Conservation (phyloP, 2,888 invertebrate genomes). For the Trichopria drosophilae region DNA sequence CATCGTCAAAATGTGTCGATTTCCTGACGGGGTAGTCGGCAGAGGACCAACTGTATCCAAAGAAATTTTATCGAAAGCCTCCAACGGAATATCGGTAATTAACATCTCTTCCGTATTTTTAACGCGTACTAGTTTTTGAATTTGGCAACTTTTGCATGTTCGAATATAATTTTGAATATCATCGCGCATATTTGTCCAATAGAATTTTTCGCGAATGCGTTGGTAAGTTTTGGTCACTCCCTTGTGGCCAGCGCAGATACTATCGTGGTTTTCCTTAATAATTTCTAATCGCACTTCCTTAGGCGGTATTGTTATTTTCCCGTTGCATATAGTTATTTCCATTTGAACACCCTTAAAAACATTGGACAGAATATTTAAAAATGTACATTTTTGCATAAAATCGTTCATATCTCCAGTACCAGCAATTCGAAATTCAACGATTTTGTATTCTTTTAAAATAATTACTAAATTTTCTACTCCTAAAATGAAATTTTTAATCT, state of each 20-base stretch:
- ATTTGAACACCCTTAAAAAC: neutral
- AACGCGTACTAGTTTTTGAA: too few relatives aligned
- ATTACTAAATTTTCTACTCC: conserved; percentile 9
- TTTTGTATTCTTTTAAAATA: neutral
- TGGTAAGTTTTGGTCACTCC: too few relatives aligned
- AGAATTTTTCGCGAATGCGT: conserved; percentile 20
- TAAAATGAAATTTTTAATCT: too few relatives aligned
- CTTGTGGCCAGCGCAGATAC: conserved; percentile 16
- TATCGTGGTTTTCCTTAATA: conserved; percentile 27
- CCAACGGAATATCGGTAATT: conserved; percentile 30
- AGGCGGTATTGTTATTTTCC: conserved; percentile 3
- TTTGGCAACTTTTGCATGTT: too few relatives aligned
- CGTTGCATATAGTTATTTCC: conserved; percentile 9
- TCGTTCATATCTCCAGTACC: conserved; percentile 15
- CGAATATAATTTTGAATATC: too few relatives aligned
- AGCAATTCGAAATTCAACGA: conserved; percentile 14
- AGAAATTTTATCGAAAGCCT: too few relatives aligned
- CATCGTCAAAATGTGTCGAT: conserved; percentile 27
- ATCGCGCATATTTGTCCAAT: conserved; percentile 32
- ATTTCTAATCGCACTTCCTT: conserved; percentile 11
- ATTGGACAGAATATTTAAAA: conserved; percentile 4
- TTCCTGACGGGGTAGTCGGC: conserved; percentile 18
- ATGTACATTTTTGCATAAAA: neutral
- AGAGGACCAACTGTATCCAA: too few relatives aligned
- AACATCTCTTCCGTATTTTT: conserved; percentile 32